Evolutionary conservation across 2,888 invertebrate species (phyloP).

Genomic region (Petrophora chlorosata): DNA sequence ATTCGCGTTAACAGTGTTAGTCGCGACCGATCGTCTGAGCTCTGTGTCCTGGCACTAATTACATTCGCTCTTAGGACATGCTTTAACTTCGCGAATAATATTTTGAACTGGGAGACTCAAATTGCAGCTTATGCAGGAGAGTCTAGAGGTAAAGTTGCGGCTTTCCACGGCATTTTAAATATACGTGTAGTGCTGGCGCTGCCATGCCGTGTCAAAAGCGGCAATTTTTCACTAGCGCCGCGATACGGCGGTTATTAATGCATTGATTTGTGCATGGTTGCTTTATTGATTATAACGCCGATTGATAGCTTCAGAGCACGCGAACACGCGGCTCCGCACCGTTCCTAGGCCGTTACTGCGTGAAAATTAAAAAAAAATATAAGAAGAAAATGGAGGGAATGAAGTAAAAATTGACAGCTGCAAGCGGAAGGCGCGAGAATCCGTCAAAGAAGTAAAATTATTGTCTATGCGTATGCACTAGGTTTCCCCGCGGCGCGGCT

Average conservation of each 20-base stretch:
- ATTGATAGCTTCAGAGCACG: constrained; percentile 71
- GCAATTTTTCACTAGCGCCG: constrained; percentile 53
- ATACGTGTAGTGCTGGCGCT: constrained; percentile 12
- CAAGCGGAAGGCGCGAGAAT: constrained; percentile 21
- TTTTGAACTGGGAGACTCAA: constrained; percentile 10
- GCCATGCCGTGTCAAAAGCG: constrained; percentile 43
- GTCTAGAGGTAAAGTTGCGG: constrained; percentile 9
- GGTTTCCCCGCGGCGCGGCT: too few relatives aligned
- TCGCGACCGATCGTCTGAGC: constrained; percentile 34
- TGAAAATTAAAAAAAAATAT: constrained; percentile 46
- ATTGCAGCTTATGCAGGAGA: constrained; percentile 11
- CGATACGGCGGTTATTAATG: constrained; percentile 59
- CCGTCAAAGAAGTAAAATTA: constrained; percentile 26
- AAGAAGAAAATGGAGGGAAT: constrained; percentile 19
- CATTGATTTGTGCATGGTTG: constrained; percentile 76
- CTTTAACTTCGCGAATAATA: constrained; percentile 21
- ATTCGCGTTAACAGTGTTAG: constrained; percentile 67
- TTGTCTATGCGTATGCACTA: constrained; percentile 6
- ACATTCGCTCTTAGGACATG: constrained; percentile 32
- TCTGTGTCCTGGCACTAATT: constrained; percentile 31
- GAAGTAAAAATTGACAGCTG: constrained; percentile 17
- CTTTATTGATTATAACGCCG: constrained; percentile 74
- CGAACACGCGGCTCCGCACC: constrained; percentile 51
- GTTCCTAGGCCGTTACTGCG: constrained; percentile 43
- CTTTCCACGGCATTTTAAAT: constrained; percentile 19